Conservation (phyloP, 1,140 invertebrate species). For the Branchinecta lindahli region DNA sequence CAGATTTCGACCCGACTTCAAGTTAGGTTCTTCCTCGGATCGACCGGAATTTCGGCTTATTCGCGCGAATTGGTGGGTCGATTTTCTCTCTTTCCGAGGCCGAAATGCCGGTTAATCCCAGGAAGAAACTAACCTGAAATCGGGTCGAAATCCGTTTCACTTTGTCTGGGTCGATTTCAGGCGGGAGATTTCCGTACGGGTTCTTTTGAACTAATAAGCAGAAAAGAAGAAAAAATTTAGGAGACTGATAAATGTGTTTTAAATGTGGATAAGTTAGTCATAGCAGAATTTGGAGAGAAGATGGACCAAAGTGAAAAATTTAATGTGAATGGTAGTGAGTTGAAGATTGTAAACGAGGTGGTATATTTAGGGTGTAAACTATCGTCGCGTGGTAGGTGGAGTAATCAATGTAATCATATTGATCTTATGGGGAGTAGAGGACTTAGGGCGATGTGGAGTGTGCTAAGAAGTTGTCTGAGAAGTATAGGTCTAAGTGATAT, state of each 20-base stretch:
- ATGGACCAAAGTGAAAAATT: background rate
- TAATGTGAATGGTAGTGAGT: slow-evolving; percentile 9
- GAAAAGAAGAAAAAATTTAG: slow-evolving; percentile 4
- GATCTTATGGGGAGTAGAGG: slow-evolving; percentile 4
- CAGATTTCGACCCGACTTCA: too few relatives aligned
- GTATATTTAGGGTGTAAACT: background rate
- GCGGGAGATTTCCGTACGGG: too few relatives aligned
- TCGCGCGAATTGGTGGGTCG: too few relatives aligned
- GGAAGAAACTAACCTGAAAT: too few relatives aligned
- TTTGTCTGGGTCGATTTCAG: too few relatives aligned
- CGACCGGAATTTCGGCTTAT: too few relatives aligned
- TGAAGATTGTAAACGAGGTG: background rate
- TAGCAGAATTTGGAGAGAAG: background rate
- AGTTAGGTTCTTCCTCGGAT: too few relatives aligned
- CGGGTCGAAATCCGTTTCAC: too few relatives aligned
- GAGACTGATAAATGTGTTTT: background rate
- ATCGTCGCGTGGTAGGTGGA: background rate
- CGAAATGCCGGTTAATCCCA: too few relatives aligned
- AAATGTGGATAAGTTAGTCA: background rate
- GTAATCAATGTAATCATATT: slow-evolving; percentile 9
- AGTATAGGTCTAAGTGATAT: slow-evolving; percentile 5
- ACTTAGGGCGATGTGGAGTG: slow-evolving; percentile 3
- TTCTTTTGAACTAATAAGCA: too few relatives aligned
- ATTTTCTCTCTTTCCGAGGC: too few relatives aligned
- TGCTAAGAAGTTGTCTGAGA: slow-evolving; percentile 4